These are phyloP conservation scores for Podarcis lilfordi DNA, from an alignment of 2,797 vertebrate genomes.

Conservation along the genomic window DNA sequence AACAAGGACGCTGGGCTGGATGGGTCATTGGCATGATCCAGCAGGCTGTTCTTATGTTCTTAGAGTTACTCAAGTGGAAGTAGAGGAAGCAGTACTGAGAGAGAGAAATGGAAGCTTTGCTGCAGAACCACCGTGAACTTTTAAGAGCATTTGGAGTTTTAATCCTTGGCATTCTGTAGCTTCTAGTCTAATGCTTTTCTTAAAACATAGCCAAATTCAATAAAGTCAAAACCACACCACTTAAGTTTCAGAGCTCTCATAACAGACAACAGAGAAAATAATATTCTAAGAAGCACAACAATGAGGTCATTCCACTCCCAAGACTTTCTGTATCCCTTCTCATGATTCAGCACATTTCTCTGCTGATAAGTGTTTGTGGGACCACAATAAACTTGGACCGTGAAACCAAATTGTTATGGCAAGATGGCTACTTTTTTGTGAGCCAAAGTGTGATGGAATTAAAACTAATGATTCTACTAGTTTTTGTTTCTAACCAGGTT, in stretches of 20 bases:
- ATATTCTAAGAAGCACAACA: not conserved
- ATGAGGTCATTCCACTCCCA: not conserved
- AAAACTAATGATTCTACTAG: not conserved
- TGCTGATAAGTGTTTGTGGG: not conserved
- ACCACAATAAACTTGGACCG: not conserved
- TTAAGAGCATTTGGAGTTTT: slow-evolving; percentile 35
- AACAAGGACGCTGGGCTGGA: too few species aligned
- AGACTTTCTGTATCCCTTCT: not conserved
- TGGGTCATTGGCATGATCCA: too few species aligned
- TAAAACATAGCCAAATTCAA: slow-evolving; percentile 20
- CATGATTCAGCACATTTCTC: slow-evolving; percentile 13
- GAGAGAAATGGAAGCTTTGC: slow-evolving; percentile 9
- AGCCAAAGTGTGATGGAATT: slow-evolving; percentile 5
- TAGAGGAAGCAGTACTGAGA: not conserved
- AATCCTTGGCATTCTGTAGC: slow-evolving; percentile 39
- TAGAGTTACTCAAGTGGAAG: too few species aligned
- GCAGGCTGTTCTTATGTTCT: too few species aligned
- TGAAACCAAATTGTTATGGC: not conserved
- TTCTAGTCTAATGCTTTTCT: not conserved
- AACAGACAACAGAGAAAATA: not conserved
- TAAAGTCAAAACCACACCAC: slow-evolving; percentile 33
- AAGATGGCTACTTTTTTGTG: not conserved
- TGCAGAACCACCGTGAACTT: slow-evolving; percentile 33
- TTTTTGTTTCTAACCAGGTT: not conserved
- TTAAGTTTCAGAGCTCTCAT: slow-evolving; percentile 18